Base-by-base conservation (phyloP, 2,888 invertebrate genomes). In the Epinotia brunnichana region DNA sequence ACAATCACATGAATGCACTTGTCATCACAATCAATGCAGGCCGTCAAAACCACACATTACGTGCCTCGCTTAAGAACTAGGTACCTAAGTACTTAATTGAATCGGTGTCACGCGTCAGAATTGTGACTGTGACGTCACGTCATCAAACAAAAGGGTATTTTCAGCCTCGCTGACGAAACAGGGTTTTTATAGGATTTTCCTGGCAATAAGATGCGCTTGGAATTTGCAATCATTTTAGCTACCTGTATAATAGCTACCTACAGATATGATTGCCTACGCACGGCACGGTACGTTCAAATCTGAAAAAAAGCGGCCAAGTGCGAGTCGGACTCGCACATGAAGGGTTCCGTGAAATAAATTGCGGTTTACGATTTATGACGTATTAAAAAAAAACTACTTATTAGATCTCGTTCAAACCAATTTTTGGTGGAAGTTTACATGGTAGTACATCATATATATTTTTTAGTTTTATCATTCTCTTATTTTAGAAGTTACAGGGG, bases 61-160 rank as follows among this genome's bases (percentile, higher is more conserved):
- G n/a, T 35, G n/a, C 19, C 4, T 13, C 5, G 48, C n/a, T 17
- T 56, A 66, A n/a, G 7, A 4, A 29, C 1, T 21, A 21, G 9
- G 35, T 35, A 9, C 1, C 35, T 35, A 35, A 35, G 35, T 35
- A 4, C 13, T 9, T 61, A 19, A 35, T 39, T 66, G 19, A 66
- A 66, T 56, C 66, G n/a, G 54, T 66, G 24, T 56, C 54, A 66
- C 54, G 64, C 64, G 41, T 66, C 66, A 66, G 1, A 39, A 39
- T 44, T 48, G 35, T 48, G 15, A 48, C 4, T 10, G 15, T 54
- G 53, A 71, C 60, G 60, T 66, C 64, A 66, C 53, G 7, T 15
- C n/a, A 41, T 60, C 13, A 41, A 62, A 71, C 70, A 66, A 71
- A 44, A 39, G 41, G 64, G 70, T 64, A 70, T 59, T 64, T 62